Base-by-base conservation (phyloP, 2,797 vertebrate genomes). In the Parotocinclus haroldoi region DNA sequence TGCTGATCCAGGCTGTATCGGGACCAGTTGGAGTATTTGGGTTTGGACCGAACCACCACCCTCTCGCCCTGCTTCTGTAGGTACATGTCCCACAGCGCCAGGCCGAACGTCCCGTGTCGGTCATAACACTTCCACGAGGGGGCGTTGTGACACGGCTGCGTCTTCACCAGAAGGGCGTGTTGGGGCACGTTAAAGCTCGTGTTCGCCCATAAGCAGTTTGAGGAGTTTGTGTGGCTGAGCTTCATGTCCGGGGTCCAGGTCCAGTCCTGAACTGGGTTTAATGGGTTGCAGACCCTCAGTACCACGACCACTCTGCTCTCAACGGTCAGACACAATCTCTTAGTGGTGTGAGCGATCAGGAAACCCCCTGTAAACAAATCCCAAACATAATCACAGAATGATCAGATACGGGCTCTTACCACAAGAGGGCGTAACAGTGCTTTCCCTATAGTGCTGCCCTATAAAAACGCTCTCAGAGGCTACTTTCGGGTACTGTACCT, bases 51-150 rank as follows among this genome's bases (percentile, higher is more conserved):
- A 63, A 92, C 83, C 75, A 91, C 87, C 19, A 84, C 86, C 7
- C 77, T 84, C n/a, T 18, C 6, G 8, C 89, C 91, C 82, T 88
- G 87, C 75, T 93, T 95, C 58, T 83, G 88, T 63, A 95, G 89
- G 81, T 92, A 94, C 66, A 94, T 67, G 1, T 83, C 82, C 7
- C 78, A 80, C 56, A 88, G 87, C 59, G 83, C 83, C 72, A 94
- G 79, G 68, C 91, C 89, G 7, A 95, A 83, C 51, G 84, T 84
- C 12, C 91, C 89, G 0, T 76, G 78, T 9, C 71, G 56, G 40
- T 84, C 75, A 0, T 91, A 76, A 79, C 93, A 96, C 38, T 77
- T 88, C 94, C 93, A 95, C 0, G 55, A 78, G 13, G 92, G 91
- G 9, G 92, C 91, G 6, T 73, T 68, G 12, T 73, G 52, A 77